phyloP scores from a whole-genome alignment of 1,140 invertebrate genomes.

The Drosophila paulistorum region DNA sequence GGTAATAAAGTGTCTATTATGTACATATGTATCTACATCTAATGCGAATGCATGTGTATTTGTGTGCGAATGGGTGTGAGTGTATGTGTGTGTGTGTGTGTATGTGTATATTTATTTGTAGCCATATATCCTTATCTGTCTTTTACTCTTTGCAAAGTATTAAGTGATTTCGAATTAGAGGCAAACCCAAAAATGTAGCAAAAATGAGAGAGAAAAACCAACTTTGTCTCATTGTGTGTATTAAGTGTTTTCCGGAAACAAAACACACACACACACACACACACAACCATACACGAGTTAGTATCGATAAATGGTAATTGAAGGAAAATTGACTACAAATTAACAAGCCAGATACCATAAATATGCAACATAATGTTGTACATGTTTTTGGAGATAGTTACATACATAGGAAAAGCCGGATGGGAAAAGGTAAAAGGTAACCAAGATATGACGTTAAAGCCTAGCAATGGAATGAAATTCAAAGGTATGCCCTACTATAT shows the following conservation, averaged over 20 bases:
- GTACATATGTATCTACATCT: conserved; percentile 37
- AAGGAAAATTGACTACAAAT: conserved; percentile 11
- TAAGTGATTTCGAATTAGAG: conserved; percentile 70
- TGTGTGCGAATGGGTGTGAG: not conserved
- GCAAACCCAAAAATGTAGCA: conserved; percentile 9
- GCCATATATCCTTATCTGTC: not conserved
- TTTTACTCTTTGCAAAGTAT: conserved; percentile 40
- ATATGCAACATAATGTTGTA: conserved; percentile 19
- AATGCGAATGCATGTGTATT: not conserved
- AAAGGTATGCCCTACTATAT: too few species aligned
- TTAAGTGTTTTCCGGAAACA: conserved; percentile 10
- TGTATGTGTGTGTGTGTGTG: not conserved
- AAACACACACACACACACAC: conserved; percentile 12
- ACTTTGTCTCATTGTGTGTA: not conserved
- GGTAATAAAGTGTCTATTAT: conserved; percentile 79
- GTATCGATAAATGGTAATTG: conserved; percentile 31
- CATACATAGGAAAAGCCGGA: not conserved
- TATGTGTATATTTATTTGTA: not conserved
- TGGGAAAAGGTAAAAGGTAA: not conserved
- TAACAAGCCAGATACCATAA: conserved; percentile 5
- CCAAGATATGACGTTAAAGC: too few species aligned
- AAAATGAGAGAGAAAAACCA: not conserved
- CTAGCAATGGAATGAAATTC: too few species aligned
- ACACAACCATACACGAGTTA: not conserved
- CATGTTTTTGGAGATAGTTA: not conserved